These are phyloP conservation scores for Onthophagus sagittarius DNA, from an alignment of 2,888 invertebrate genomes.

Conservation along the genomic window DNA sequence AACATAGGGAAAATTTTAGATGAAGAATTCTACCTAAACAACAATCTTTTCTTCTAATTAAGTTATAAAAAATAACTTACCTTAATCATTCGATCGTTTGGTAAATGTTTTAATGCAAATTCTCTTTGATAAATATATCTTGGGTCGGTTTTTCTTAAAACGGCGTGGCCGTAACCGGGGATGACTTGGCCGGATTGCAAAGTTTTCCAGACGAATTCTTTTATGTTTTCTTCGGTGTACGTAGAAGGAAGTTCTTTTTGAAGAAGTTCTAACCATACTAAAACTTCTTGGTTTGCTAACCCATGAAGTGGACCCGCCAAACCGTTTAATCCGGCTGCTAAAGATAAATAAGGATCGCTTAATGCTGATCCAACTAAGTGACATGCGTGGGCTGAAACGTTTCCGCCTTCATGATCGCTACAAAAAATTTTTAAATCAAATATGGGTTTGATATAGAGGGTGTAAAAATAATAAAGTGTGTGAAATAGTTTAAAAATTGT, in stretches of 20 bases:
- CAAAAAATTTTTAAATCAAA: slow-evolving; percentile 17
- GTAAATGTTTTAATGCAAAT: slow-evolving; percentile 89
- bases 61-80: slow-evolving; percentile 38
- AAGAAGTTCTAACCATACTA: slow-evolving; percentile 90
- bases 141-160: slow-evolving; percentile 91
- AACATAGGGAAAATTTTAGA: background rate
- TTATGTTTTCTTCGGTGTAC: slow-evolving; percentile 85
- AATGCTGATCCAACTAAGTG: slow-evolving; percentile 92
- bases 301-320: slow-evolving; percentile 95
- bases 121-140: slow-evolving; percentile 91
- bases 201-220: slow-evolving; percentile 97
- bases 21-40: background rate
- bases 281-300: slow-evolving; percentile 87
- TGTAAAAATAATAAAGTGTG: too few species aligned
- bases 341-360: slow-evolving; percentile 90
- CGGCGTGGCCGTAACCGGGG: slow-evolving; percentile 95
- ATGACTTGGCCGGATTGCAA: slow-evolving; percentile 95
- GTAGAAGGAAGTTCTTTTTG: slow-evolving; percentile 80
- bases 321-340: slow-evolving; percentile 90
- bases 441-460: too few species aligned
- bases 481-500: too few species aligned
- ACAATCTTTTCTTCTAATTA: too few species aligned
- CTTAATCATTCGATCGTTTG: slow-evolving; percentile 87
- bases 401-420: slow-evolving; percentile 95
- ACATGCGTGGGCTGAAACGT: slow-evolving; percentile 92